Evolutionary conservation across 2,888 invertebrate genomes (phyloP).

Genomic region (Leptura quadrifasciata): DNA sequence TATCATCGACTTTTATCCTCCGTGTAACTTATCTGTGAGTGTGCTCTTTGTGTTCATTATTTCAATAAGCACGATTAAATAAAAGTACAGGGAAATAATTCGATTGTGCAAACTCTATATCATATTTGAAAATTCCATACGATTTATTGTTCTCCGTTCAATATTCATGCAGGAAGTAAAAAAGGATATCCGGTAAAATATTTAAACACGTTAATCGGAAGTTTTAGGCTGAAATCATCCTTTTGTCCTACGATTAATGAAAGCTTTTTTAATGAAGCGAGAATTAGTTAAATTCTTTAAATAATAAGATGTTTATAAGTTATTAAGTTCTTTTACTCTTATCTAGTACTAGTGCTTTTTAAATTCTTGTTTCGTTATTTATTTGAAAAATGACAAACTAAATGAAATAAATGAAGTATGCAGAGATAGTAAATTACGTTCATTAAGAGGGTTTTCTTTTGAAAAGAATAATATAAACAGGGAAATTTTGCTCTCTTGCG

Average conservation of each 20-base stretch:
- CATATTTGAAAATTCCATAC: background rate
- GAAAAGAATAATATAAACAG: background rate
- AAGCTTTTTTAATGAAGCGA: background rate
- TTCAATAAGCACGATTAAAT: background rate
- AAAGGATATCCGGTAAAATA: background rate
- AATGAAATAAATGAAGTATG: background rate
- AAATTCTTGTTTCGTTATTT: background rate
- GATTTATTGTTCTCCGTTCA: background rate
- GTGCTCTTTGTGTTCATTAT: conserved; percentile 3
- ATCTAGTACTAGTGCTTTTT: background rate
- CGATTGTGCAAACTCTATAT: background rate
- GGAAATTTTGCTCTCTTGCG: background rate
- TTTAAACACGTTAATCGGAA: background rate
- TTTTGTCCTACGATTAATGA: background rate
- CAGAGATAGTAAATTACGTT: background rate
- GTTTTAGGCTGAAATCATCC: background rate
- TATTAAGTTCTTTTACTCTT: background rate
- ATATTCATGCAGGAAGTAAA: background rate
- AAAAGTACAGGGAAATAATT: conserved; percentile 4
- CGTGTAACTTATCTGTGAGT: background rate
- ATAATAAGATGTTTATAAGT: background rate
- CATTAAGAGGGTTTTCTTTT: background rate
- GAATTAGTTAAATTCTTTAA: background rate
- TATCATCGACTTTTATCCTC: background rate
- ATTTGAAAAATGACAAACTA: background rate